These are phyloP conservation scores for Grantiella picta DNA, from an alignment of 2,113 vertebrate species.

Conservation along the genomic window DNA sequence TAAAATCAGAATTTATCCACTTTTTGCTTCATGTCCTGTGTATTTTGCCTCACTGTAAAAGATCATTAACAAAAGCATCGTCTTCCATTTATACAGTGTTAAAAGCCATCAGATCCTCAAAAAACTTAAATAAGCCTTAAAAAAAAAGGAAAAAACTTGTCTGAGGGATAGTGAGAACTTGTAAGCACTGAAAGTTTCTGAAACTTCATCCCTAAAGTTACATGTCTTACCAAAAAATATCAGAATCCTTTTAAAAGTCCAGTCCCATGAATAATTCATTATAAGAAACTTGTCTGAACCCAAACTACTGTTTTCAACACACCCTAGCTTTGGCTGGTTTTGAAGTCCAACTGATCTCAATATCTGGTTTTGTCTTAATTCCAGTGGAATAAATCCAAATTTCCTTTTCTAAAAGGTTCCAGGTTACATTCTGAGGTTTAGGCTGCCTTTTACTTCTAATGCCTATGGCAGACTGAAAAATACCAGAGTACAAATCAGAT, in stretches of 20 bases:
- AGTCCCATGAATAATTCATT: neutral
- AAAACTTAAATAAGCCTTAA: neutral
- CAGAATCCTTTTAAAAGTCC: neutral
- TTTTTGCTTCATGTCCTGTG: neutral
- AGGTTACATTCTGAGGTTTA: conserved; percentile 16
- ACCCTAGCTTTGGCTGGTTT: neutral
- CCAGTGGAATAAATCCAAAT: neutral
- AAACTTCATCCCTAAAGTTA: neutral
- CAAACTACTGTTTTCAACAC: neutral
- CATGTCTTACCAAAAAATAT: neutral
- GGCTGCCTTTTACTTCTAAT: neutral
- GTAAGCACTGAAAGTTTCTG: neutral
- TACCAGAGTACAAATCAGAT: neutral
- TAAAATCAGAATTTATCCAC: neutral
- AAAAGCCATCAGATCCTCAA: neutral
- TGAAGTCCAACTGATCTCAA: neutral
- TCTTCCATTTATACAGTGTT: neutral
- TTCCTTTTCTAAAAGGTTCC: conserved; percentile 9
- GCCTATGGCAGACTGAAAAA: neutral
- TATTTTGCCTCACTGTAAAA: neutral
- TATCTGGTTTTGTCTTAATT: neutral
- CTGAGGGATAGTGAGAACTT: neutral
- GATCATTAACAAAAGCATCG: neutral
- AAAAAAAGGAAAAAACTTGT: neutral
- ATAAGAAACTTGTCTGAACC: neutral